A percentile compares a stretch with the other conserved stretches of the same genome.
Conservation (phyloP, 1,140 invertebrate genomes). For the Drosophila dunni region DNA sequence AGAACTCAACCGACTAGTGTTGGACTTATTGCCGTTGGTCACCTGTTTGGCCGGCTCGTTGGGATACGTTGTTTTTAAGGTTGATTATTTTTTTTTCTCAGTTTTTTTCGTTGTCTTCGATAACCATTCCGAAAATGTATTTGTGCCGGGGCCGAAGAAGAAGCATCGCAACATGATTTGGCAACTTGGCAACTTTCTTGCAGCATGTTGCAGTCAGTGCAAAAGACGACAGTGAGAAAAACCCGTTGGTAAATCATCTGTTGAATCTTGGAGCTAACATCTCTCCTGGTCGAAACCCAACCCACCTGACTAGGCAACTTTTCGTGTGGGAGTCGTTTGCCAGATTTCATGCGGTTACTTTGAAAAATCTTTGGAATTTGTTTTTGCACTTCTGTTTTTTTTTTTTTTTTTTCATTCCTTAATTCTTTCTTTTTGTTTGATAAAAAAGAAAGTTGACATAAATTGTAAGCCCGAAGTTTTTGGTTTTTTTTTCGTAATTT, state of each 20-base stretch:
- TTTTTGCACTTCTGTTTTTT: slow-evolving; percentile 30
- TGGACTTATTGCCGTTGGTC: slow-evolving; percentile 57
- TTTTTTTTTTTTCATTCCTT: slow-evolving; percentile 47
- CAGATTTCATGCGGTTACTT: slow-evolving; percentile 76
- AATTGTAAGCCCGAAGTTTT: slow-evolving; percentile 60
- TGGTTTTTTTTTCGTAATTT: slow-evolving; percentile 26
- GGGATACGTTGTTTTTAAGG: slow-evolving; percentile 46
- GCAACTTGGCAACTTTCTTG: slow-evolving; percentile 79
- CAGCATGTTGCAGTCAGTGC: slow-evolving; percentile 51
- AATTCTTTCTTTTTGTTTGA: slow-evolving; percentile 79
- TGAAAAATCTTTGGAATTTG: slow-evolving; percentile 77
- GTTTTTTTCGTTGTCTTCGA: slow-evolving; percentile 50
- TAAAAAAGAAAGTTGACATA: slow-evolving; percentile 82
- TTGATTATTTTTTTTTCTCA: slow-evolving; percentile 40
- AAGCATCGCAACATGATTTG: slow-evolving; percentile 64
- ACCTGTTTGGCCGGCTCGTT: slow-evolving; percentile 70
- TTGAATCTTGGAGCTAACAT: slow-evolving; percentile 42
- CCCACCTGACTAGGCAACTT: slow-evolving; percentile 74
- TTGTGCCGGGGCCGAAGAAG: slow-evolving; percentile 39
- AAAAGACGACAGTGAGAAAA: slow-evolving; percentile 32
- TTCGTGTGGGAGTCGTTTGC: slow-evolving; percentile 69
- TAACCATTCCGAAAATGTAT: slow-evolving; percentile 62
- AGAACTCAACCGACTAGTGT: slow-evolving; percentile 72
- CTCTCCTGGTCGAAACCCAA: slow-evolving; percentile 40
- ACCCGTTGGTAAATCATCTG: slow-evolving; percentile 76